These are phyloP conservation scores for Synanthedon myopaeformis DNA, from an alignment of 2,888 invertebrate species.

Conservation along the genomic window DNA sequence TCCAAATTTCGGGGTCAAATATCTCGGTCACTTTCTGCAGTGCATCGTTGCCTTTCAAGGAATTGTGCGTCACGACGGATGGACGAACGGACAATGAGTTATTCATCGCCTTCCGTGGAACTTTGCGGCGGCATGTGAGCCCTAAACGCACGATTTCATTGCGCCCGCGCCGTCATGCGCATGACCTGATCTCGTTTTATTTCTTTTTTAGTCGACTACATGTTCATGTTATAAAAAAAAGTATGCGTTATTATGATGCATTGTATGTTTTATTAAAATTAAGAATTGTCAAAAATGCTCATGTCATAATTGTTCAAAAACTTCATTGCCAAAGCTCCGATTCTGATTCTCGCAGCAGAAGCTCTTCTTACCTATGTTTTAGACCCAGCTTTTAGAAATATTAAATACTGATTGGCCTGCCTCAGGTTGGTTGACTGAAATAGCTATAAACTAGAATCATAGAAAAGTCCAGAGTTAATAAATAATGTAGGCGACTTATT, in stretches of 20 bases:
- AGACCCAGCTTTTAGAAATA: no score
- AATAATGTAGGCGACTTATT: no score
- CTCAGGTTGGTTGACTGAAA: no score
- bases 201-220: slow-evolving; percentile 26
- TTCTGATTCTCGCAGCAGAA: no score
- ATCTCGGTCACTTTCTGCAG: slow-evolving; percentile 55
- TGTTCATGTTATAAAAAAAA: background rate
- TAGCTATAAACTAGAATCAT: no score
- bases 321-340: no score
- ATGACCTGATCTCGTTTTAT: slow-evolving; percentile 45
- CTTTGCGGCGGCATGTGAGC: slow-evolving; percentile 54
- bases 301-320: no score
- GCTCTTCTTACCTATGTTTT: no score
- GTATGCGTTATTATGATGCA: background rate
- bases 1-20: slow-evolving; percentile 47
- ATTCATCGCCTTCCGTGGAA: slow-evolving; percentile 67
- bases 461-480: no score
- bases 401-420: no score
- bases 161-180: slow-evolving; percentile 33
- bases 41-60: slow-evolving; percentile 40
- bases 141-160: slow-evolving; percentile 61
- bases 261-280: background rate
- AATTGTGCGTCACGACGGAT: slow-evolving; percentile 64
- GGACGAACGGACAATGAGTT: slow-evolving; percentile 67
- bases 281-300: background rate